Conservation (phyloP, 2,113 vertebrate species). For the Cyrtonyx montezumae region DNA sequence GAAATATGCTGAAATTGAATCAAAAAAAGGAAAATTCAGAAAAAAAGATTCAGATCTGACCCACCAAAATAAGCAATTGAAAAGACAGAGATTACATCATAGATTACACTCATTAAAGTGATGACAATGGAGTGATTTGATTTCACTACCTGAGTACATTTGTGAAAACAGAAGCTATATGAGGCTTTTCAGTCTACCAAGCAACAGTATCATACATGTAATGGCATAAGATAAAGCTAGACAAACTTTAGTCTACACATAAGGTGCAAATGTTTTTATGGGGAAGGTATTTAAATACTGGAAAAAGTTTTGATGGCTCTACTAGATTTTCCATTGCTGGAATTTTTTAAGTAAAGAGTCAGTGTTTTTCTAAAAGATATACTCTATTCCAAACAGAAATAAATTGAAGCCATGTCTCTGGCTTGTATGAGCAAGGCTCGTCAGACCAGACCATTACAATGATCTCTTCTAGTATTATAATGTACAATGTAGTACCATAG, state of each 20-base stretch:
- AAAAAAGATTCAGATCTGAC: background rate
- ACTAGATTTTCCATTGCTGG: constrained; percentile 47
- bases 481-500: background rate
- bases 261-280: constrained; percentile 61
- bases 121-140: background rate
- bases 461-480: background rate
- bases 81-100: background rate
- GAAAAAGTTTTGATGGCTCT: constrained; percentile 52
- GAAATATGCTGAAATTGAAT: background rate
- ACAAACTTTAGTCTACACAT: constrained; percentile 37
- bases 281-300: constrained; percentile 65
- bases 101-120: background rate
- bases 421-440: constrained; percentile 13
- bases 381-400: constrained; percentile 53
- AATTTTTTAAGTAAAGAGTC: constrained; percentile 68
- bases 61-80: background rate
- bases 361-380: constrained; percentile 69
- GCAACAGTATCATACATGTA: background rate
- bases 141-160: background rate
- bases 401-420: constrained; percentile 53
- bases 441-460: background rate
- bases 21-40: background rate
- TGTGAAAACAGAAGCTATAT: background rate
- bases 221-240: constrained; percentile 8
- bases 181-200: background rate